Evolutionary conservation across 2,797 vertebrate species (phyloP), one percentile per base, ranked within the genome.

Genomic region (Sebastes jordani): DNA sequence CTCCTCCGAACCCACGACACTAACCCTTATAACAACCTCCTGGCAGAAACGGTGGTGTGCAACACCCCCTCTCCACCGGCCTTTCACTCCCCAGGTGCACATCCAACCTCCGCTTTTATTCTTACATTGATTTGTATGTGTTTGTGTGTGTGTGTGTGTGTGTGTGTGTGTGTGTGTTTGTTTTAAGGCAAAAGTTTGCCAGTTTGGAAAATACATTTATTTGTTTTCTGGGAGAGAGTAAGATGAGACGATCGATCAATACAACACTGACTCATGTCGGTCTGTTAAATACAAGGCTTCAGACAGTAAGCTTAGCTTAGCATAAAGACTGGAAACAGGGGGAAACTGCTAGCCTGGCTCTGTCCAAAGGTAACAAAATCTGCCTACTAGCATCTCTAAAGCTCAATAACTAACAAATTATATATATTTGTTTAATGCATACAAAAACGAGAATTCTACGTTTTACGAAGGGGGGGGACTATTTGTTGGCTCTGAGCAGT

Each of bases 11-110:
- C 98, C 94, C 98, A 99, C 93, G 98, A 98, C 97, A 99, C 98
- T 99, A 99, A 99, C 96, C 98, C 98, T 93, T 99, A 99, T 99
- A 99, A 99, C 97, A 99, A 98, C 96, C 97, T 99, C 94, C 97
- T 99, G 93, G 98, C 98, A 92, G 98, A 99, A 96, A 99, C 98
- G 84, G 97, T 99, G 97, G 98, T 99, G 95, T 99, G 98, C 97
- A 99, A 97, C 97, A 96, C 98, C 93, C 97, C 98, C 93, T 98
- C 98, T 94, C 98, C 98, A 94, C 97, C 98, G 91, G 97, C 97
- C 91, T 99, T 99, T 98, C 98, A 98, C 96, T 98, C 98, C 95
- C 98, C 98, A 99, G 98, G 98, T 99, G 95, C 95, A 92, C 92
- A 79, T 84, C 86, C 85, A 69, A 86, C 83, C 72, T 87, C 76